phyloP scores from a whole-genome alignment of 2,888 invertebrate species.

The Alloplasta piceator region DNA sequence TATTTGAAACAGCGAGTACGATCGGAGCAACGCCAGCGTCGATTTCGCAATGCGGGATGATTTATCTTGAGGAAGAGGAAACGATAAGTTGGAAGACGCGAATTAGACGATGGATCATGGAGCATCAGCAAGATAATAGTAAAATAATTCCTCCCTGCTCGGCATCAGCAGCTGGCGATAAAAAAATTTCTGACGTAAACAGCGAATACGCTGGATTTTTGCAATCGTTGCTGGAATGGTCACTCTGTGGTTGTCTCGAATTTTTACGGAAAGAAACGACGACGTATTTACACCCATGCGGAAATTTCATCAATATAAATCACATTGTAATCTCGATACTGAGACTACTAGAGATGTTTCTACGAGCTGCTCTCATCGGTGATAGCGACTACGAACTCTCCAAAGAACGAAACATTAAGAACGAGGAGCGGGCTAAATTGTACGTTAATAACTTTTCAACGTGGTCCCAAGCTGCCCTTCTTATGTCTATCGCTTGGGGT shows the following conservation, averaged over 20 bases:
- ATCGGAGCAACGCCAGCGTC: slow-evolving; percentile 85
- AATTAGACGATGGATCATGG: slow-evolving; percentile 65
- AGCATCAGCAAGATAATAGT: slow-evolving; percentile 17
- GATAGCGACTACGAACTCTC: slow-evolving; percentile 77
- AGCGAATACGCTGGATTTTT: slow-evolving; percentile 74
- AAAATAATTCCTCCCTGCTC: slow-evolving; percentile 8
- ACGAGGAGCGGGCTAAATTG: slow-evolving; percentile 32
- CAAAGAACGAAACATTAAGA: background rate
- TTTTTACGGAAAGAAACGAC: slow-evolving; percentile 82
- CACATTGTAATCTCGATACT: slow-evolving; percentile 80
- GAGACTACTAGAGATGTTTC: slow-evolving; percentile 79
- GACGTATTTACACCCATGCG: no score
- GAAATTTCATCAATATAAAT: slow-evolving; percentile 81
- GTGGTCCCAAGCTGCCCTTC: slow-evolving; percentile 85
- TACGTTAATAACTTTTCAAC: slow-evolving; percentile 42
- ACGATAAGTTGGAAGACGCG: slow-evolving; percentile 85
- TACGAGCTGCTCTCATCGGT: slow-evolving; percentile 77
- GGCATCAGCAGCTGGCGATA: no score
- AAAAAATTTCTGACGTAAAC: slow-evolving; percentile 23
- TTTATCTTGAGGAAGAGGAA: slow-evolving; percentile 85
- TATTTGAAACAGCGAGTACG: slow-evolving; percentile 87
- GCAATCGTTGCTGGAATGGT: slow-evolving; percentile 84
- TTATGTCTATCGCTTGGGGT: slow-evolving; percentile 85
- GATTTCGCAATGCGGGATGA: slow-evolving; percentile 87
- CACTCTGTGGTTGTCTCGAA: slow-evolving; percentile 85